Conservation (phyloP, 2,888 invertebrate species). For the Clitarchus hookeri region DNA sequence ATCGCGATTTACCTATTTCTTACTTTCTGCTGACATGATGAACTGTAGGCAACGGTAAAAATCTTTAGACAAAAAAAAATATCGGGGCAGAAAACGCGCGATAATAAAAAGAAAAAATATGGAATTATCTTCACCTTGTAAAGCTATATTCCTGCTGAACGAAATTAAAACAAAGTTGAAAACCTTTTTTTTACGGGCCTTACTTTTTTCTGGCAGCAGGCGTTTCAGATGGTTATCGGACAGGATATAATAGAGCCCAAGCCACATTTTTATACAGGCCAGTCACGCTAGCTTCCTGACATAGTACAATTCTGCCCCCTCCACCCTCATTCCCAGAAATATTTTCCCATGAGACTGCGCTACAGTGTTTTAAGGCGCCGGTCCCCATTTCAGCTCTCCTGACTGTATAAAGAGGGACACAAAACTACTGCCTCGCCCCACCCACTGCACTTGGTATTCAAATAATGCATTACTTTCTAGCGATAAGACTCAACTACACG, state of each 20-base stretch:
- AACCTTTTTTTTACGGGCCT: background rate
- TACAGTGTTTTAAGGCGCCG: background rate
- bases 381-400: background rate
- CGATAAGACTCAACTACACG: too few relatives aligned
- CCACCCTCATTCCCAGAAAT: background rate
- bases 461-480: too few relatives aligned
- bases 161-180: conserved; percentile 23
- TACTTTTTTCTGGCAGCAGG: conserved; percentile 21
- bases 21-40: background rate
- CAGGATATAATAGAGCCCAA: conserved; percentile 3
- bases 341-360: background rate
- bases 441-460: background rate
- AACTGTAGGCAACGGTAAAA: background rate
- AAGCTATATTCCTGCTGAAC: background rate
- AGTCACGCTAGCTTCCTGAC: conserved; percentile 17
- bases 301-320: background rate
- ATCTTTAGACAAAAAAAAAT: background rate
- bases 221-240: conserved; percentile 16
- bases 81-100: background rate
- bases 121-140: conserved; percentile 17
- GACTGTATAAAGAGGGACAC: background rate
- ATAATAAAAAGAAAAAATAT: conserved; percentile 16
- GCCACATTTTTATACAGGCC: conserved; percentile 24
- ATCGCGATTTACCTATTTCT: background rate
- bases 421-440: background rate